phyloP scores from a whole-genome alignment of 2,888 invertebrate genomes.

The Diaperis boleti region DNA sequence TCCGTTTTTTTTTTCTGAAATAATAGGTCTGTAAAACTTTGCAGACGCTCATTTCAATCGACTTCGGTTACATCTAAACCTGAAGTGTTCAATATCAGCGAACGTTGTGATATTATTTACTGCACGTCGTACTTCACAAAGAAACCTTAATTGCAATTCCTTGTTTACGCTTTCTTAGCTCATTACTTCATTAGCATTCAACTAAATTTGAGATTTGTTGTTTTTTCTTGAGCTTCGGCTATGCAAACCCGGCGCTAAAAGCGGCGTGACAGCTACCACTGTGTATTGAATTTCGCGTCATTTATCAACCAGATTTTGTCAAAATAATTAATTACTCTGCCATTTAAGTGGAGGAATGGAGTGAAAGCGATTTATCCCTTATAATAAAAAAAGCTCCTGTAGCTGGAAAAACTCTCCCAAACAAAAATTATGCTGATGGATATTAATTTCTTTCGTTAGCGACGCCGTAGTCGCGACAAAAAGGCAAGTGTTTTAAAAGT shows the following conservation, averaged over 20 bases:
- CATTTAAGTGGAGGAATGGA: constrained; percentile 29
- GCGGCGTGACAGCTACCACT: constrained; percentile 10
- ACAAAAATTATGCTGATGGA: constrained; percentile 24
- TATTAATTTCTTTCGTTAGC: constrained; percentile 20
- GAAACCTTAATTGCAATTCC: not conserved
- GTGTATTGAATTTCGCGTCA: constrained; percentile 33
- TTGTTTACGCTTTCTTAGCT: no score
- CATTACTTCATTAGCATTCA: not conserved
- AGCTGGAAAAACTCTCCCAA: not conserved
- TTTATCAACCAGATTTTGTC: constrained; percentile 37
- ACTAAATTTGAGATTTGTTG: not conserved
- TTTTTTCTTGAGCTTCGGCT: constrained; percentile 3
- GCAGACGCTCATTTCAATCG: no score
- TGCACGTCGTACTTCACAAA: no score
- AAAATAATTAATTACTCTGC: constrained; percentile 36
- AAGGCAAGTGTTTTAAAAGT: constrained; percentile 2
- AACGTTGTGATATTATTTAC: no score
- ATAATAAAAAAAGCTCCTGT: constrained; percentile 4
- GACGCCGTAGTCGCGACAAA: not conserved
- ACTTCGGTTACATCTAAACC: no score
- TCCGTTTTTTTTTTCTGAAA: not conserved
- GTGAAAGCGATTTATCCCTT: constrained; percentile 29
- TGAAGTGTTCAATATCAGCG: no score
- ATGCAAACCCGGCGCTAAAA: constrained; percentile 19
- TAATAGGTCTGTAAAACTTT: no score